Evolutionary conservation across 2,797 vertebrate species (phyloP).

Genomic region (Poeciliopsis gracilis): DNA sequence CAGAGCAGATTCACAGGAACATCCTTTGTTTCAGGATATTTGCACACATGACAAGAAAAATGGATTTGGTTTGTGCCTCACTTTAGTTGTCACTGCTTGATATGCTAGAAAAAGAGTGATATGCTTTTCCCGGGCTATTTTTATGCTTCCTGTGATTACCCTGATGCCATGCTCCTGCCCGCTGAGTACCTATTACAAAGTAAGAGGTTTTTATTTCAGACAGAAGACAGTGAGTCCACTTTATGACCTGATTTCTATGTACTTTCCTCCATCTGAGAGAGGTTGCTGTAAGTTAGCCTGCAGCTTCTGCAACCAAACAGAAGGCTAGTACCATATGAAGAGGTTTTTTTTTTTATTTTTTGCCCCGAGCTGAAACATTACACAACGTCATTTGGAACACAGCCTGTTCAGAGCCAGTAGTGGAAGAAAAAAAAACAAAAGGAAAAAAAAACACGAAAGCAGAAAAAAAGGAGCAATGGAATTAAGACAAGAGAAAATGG

Average conservation of each 20-base stretch:
- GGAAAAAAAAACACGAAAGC: background rate
- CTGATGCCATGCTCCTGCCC: background rate
- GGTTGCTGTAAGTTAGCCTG: conserved; percentile 59
- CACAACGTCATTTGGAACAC: conserved; percentile 70
- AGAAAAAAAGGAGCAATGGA: conserved; percentile 45
- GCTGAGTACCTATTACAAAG: conserved; percentile 37
- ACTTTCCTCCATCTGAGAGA: conserved; percentile 42
- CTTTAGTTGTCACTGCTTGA: background rate
- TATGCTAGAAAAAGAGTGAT: background rate
- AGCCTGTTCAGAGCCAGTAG: conserved; percentile 60
- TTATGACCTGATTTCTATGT: conserved; percentile 69
- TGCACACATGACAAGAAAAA: background rate
- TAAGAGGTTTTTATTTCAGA: conserved; percentile 8
- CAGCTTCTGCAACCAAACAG: conserved; percentile 67
- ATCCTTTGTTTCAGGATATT: conserved; percentile 1
- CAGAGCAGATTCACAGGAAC: background rate
- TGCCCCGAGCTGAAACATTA: conserved; percentile 77
- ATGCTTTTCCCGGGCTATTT: conserved; percentile 7
- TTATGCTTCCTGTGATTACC: conserved; percentile 2
- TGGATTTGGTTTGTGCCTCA: too few species aligned
- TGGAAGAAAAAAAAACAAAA: conserved; percentile 18
- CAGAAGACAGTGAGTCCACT: conserved; percentile 41
- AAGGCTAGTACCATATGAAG: conserved; percentile 79
- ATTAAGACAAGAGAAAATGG: conserved; percentile 39
- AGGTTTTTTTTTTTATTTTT: conserved; percentile 48